Evolutionary conservation across 2,888 invertebrate genomes (phyloP), one percentile per base, ranked within the genome.

Genomic region (Monopis laevigella): DNA sequence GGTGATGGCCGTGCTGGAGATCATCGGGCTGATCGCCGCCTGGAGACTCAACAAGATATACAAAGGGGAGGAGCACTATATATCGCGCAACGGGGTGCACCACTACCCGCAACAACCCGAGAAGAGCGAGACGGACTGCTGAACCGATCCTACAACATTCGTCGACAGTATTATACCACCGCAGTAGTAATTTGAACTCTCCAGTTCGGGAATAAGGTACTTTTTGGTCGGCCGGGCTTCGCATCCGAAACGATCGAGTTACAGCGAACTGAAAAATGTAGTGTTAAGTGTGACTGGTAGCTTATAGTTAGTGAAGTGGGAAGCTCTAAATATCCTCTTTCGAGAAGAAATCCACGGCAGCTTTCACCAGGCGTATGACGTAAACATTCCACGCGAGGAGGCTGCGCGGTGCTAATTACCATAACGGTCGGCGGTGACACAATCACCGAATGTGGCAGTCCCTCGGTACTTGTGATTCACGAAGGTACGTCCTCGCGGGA

Each of bases 51-150:
- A 78, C 58, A 61, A 67, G 41, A 65, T 68, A 3, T 51, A 75
- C 34, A 46, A 70, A n/a, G 78, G 78, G 47, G 78, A 78, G 46
- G 78, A 78, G 51, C 78, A 80, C 49, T 78, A 80, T 44, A 74
- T 80, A 16, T 68, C 68, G 3, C 78, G 78, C 48, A 56, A 75
- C 13, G 40, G 27, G 11, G 18, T 40, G 2, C 21, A 17, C 14
- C 27, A 40, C 19, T 13, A 29, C 19, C 26, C 26, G 26, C 39
- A 26, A 16, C 39, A 39, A 12, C 16, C 28, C 45, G 74, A 75
- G 47, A 40, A 40, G 19, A 28, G 40, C 17, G 40, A 40, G 10
- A 40, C 40, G 17, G 40, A 40, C 28, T 40, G 40, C 19, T 40
- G 16, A 29, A 17, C 29, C 2, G 13, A 3, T 10, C 14, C 7